A percentile compares a stretch with the other conserved stretches of the same genome.
Evolutionary conservation across 1,140 invertebrate species (phyloP).

Genomic region (Halesus radiatus): DNA sequence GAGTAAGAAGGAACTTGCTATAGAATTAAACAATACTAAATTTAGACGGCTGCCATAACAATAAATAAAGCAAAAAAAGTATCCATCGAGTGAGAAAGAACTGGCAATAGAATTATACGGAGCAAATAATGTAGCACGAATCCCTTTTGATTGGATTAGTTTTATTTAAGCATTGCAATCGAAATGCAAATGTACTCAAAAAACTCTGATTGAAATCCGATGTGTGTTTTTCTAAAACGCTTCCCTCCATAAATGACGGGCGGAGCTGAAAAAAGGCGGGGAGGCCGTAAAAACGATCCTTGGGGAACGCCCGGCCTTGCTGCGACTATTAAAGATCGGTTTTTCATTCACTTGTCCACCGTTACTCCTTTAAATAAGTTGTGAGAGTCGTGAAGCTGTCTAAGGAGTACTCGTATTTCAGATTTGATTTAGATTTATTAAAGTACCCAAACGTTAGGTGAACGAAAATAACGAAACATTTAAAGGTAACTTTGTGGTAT

Average conservation of each 20-base stretch:
- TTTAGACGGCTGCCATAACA: too few relatives aligned
- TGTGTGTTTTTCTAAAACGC: constrained; percentile 1
- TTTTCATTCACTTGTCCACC: constrained; percentile 5
- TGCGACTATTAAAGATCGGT: constrained; percentile 11
- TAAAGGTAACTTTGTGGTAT: too few relatives aligned
- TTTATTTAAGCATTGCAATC: background rate
- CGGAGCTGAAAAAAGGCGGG: background rate
- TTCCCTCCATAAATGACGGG: background rate
- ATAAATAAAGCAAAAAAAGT: too few relatives aligned
- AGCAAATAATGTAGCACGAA: background rate
- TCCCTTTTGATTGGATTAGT: background rate
- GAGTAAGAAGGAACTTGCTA: too few relatives aligned
- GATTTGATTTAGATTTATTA: too few relatives aligned
- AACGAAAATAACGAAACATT: too few relatives aligned
- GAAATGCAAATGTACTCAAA: background rate
- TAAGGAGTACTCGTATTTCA: too few relatives aligned
- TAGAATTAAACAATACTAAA: too few relatives aligned
- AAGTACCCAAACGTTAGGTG: too few relatives aligned
- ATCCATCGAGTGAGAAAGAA: too few relatives aligned
- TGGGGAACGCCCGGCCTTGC: background rate
- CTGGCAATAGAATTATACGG: background rate
- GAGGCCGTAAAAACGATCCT: constrained; percentile 7
- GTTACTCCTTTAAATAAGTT: background rate
- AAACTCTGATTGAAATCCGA: constrained; percentile 12
- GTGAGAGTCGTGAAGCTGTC: too few relatives aligned